Percentiles rank a stretch among this genome's conserved stretches.
Conservation (phyloP, 2,888 invertebrate genomes). For the Sminthurides aquaticus region DNA sequence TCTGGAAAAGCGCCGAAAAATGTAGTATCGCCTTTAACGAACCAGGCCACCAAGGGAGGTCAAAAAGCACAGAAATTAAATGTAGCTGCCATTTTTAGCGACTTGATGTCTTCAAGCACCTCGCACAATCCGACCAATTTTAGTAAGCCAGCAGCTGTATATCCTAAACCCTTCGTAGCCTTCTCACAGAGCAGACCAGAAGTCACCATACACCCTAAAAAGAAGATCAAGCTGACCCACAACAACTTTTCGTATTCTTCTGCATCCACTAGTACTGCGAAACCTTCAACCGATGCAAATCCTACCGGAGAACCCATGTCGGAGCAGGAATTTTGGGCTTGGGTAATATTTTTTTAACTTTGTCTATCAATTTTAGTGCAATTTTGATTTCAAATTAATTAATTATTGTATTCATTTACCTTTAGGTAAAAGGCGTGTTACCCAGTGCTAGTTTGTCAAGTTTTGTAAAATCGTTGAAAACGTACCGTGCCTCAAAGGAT, state of each 20-base stretch:
- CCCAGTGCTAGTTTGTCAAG: neutral
- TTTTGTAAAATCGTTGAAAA: conserved; percentile 13
- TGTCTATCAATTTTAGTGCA: neutral
- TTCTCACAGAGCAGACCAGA: conserved; percentile 15
- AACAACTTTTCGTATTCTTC: conserved; percentile 11
- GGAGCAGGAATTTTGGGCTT: conserved; percentile 19
- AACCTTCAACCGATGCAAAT: neutral
- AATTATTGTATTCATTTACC: neutral
- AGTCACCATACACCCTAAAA: conserved; percentile 4
- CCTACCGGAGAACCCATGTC: neutral
- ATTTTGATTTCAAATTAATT: neutral
- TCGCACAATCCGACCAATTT: conserved; percentile 6
- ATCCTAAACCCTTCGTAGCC: conserved; percentile 20
- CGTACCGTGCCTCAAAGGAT: neutral
- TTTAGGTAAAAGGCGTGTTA: conserved; percentile 10
- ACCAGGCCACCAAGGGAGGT: neutral
- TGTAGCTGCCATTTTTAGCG: neutral
- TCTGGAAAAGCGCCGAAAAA: neutral
- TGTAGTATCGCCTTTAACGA: too few relatives aligned
- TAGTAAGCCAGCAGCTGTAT: conserved; percentile 19
- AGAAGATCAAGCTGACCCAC: conserved; percentile 13
- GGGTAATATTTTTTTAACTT: conserved; percentile 4
- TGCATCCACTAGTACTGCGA: neutral
- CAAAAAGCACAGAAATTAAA: neutral
- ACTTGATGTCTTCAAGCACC: neutral